Evolutionary conservation across 1,140 invertebrate species (phyloP).

Genomic region (Nephila pilipes): DNA sequence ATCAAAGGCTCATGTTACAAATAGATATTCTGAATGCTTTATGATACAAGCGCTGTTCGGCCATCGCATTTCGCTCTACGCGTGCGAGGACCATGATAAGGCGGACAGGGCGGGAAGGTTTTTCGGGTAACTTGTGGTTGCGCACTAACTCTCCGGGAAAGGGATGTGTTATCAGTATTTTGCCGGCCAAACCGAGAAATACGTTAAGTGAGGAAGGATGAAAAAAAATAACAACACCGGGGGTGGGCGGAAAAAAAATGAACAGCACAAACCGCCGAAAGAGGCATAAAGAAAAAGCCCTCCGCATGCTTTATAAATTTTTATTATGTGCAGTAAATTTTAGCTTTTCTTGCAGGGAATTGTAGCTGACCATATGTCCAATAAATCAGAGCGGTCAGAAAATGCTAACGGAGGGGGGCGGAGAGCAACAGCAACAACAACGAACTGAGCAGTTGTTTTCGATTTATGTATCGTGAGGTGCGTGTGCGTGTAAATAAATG

Average conservation of each 20-base stretch:
- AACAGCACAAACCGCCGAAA: slow-evolving; percentile 49
- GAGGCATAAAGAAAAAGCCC: slow-evolving; percentile 61
- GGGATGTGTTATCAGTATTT: slow-evolving; percentile 63
- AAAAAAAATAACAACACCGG: slow-evolving; percentile 9
- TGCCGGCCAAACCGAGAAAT: slow-evolving; percentile 72
- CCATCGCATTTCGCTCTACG: slow-evolving; percentile 45
- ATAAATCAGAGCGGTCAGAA: slow-evolving; percentile 68
- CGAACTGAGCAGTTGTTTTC: background rate
- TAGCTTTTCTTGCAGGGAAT: slow-evolving; percentile 48
- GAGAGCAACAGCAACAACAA: background rate
- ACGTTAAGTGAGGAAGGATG: slow-evolving; percentile 21
- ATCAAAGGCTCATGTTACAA: slow-evolving; percentile 63
- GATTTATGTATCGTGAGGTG: slow-evolving; percentile 60
- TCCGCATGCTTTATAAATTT: slow-evolving; percentile 74
- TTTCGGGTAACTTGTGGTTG: slow-evolving; percentile 69
- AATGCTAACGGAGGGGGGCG: background rate
- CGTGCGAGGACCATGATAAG: slow-evolving; percentile 68
- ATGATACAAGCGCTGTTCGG: slow-evolving; percentile 36
- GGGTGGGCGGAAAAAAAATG: background rate
- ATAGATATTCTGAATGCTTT: slow-evolving; percentile 75
- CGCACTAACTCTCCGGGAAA: slow-evolving; percentile 55
- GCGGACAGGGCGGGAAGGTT: slow-evolving; percentile 20
- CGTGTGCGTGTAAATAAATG: slow-evolving; percentile 68
- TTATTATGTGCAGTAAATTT: slow-evolving; percentile 76
- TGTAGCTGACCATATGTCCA: slow-evolving; percentile 63